Percentiles rank a stretch among this genome's conserved stretches.
Evolutionary conservation across 2,888 invertebrate genomes (phyloP).

Genomic region (Athalia rosae): DNA sequence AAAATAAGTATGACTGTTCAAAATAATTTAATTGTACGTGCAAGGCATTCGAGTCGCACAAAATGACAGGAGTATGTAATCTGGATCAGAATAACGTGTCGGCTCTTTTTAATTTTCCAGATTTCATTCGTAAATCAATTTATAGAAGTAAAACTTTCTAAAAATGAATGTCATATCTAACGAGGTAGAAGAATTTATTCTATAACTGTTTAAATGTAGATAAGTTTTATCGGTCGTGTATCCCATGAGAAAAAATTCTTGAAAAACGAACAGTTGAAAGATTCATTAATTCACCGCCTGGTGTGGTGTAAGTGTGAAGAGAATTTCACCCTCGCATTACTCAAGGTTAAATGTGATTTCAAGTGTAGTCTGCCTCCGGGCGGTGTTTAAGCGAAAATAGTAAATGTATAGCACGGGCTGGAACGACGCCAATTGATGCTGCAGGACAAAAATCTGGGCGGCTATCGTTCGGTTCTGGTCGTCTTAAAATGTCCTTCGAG

Average conservation of each 20-base stretch:
- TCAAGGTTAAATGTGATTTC: constrained; percentile 2
- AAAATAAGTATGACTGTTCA: too few relatives aligned
- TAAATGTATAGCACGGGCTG: background rate
- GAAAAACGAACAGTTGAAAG: background rate
- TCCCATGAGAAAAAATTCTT: background rate
- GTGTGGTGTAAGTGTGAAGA: background rate
- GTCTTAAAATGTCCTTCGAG: constrained; percentile 1
- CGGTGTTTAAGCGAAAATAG: too few relatives aligned
- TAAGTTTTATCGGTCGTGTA: background rate
- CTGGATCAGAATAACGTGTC: too few relatives aligned
- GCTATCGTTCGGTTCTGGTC: background rate
- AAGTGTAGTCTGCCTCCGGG: background rate
- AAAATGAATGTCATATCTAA: too few relatives aligned
- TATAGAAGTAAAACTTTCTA: too few relatives aligned
- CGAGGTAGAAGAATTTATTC: too few relatives aligned
- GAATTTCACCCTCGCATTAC: background rate
- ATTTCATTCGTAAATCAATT: too few relatives aligned
- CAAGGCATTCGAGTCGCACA: too few relatives aligned
- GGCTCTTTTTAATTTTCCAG: too few relatives aligned
- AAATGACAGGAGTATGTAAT: too few relatives aligned
- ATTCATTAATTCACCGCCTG: background rate
- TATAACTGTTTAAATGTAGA: too few relatives aligned
- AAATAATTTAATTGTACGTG: too few relatives aligned
- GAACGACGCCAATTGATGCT: background rate
- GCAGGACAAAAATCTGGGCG: background rate